Percentiles rank a stretch among this genome's conserved stretches.
phyloP scores from a whole-genome alignment of 2,113 vertebrate genomes.

The Vicugna pacos region DNA sequence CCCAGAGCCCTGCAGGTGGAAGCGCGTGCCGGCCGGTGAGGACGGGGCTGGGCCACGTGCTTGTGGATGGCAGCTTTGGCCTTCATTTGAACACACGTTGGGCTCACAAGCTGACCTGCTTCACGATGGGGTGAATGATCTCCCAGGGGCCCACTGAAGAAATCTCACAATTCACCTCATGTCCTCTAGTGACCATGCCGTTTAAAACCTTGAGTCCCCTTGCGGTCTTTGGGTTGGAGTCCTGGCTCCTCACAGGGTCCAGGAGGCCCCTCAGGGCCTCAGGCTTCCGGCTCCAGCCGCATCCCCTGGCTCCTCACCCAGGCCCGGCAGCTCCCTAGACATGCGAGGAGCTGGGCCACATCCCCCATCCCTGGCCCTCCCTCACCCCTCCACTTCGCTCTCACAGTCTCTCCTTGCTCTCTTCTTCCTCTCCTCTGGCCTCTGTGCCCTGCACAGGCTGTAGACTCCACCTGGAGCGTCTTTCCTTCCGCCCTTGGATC shows the following conservation, averaged over 20 bases:
- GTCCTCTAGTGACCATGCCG: background rate
- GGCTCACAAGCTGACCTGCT: background rate
- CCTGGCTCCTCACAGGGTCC: background rate
- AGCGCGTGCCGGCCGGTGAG: fast-evolving
- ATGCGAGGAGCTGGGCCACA: background rate
- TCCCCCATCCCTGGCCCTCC: background rate
- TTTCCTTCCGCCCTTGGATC: background rate
- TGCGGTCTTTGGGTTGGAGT: background rate
- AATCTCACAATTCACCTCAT: background rate
- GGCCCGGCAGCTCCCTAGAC: background rate
- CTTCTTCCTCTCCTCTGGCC: background rate
- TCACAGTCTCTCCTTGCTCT: background rate
- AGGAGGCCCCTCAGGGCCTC: background rate
- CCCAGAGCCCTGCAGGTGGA: fast-evolving
- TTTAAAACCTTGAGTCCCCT: background rate
- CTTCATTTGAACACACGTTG: background rate
- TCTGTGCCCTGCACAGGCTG: fast-evolving
- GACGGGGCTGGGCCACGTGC: background rate
- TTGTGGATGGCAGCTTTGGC: background rate
- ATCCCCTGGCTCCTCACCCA: background rate
- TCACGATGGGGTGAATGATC: too few species aligned
- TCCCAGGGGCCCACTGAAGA: too few species aligned
- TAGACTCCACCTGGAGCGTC: background rate
- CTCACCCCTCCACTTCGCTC: background rate
- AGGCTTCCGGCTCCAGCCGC: too few species aligned